Percentiles rank a stretch among this genome's conserved stretches.
Conservation (phyloP, 2,888 invertebrate genomes). For the Cylindroiulus punctatus region DNA sequence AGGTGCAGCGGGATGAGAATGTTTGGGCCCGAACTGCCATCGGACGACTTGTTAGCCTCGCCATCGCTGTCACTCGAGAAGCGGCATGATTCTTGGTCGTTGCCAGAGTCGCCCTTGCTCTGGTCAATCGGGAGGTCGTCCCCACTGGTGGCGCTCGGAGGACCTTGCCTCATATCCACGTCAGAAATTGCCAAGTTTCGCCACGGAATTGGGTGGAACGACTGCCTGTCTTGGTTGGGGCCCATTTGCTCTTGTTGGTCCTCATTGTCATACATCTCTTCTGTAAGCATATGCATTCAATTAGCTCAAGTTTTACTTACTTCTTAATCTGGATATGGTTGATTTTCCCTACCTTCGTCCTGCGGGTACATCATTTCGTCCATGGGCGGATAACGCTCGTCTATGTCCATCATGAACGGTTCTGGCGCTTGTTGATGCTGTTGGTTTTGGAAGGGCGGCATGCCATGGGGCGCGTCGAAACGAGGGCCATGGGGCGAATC, state of each 20-base stretch:
- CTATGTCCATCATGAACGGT: slow-evolving; percentile 49
- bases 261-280: neutral
- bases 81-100: neutral
- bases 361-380: slow-evolving; percentile 17
- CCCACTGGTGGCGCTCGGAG: neutral
- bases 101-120: neutral
- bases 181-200: slow-evolving; percentile 50
- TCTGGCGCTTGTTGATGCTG: neutral
- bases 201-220: slow-evolving; percentile 54
- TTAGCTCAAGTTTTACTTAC: neutral
- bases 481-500: no score
- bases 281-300: neutral
- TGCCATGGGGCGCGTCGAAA: neutral
- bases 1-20: slow-evolving; percentile 69
- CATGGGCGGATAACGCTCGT: slow-evolving; percentile 47
- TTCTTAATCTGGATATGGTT: neutral
- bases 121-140: neutral
- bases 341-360: neutral
- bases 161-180: slow-evolving; percentile 51
- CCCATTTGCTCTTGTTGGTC: slow-evolving; percentile 1
- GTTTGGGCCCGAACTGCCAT: neutral
- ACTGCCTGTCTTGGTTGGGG: slow-evolving; percentile 37
- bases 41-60: neutral
- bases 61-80: slow-evolving; percentile 52
- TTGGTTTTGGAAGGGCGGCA: neutral